Conservation (phyloP, 2,888 invertebrate species). For the Mystacides longicornis region DNA sequence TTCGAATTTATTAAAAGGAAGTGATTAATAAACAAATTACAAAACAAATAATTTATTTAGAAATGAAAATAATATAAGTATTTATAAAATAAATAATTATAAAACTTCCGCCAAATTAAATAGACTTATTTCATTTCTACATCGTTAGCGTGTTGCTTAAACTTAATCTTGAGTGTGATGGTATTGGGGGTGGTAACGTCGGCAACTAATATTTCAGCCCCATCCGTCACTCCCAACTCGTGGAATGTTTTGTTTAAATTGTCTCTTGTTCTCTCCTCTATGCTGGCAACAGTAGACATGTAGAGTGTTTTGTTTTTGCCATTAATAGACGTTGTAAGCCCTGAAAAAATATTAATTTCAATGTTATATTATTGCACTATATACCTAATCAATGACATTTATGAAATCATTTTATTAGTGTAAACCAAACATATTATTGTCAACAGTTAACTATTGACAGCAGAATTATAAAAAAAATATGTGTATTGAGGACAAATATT, state of each 20-base stretch:
- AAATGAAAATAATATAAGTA: background rate
- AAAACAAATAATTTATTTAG: no score
- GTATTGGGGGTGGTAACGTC: slow-evolving; percentile 86
- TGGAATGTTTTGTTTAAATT: slow-evolving; percentile 82
- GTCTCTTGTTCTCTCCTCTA: slow-evolving; percentile 79
- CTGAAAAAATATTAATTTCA: no score
- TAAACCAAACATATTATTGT: no score
- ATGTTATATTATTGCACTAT: no score
- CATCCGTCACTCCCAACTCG: slow-evolving; percentile 79
- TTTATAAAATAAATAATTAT: background rate
- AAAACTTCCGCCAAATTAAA: background rate
- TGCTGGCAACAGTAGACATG: slow-evolving; percentile 85
- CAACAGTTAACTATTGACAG: no score
- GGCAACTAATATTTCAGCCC: slow-evolving; percentile 82
- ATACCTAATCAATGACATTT: no score
- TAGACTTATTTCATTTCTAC: slow-evolving; percentile 36
- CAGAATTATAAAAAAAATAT: no score
- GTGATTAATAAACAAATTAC: no score
- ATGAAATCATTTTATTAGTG: no score
- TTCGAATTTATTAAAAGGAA: no score
- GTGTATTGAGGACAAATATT: no score
- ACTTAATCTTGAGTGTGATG: slow-evolving; percentile 67
- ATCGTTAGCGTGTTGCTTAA: slow-evolving; percentile 48
- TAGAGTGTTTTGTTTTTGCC: slow-evolving; percentile 89
- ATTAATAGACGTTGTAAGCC: slow-evolving; percentile 72